phyloP scores from a whole-genome alignment of 2,797 vertebrate species.

The Parambassis ranga region DNA sequence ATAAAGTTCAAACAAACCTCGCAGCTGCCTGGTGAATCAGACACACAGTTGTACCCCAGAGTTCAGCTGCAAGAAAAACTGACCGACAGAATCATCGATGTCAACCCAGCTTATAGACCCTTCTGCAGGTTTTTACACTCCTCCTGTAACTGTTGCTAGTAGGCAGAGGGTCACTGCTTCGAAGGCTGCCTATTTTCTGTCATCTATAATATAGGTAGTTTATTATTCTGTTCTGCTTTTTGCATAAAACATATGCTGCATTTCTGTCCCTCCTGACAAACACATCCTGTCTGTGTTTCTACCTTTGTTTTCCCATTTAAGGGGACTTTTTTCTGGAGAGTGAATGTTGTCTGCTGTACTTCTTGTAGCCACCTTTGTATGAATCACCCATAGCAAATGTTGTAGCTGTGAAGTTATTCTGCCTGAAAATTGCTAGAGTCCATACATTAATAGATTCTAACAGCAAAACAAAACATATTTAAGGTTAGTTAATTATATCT shows the following conservation, averaged over 20 bases:
- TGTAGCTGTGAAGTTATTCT: too few relatives aligned
- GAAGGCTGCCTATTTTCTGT: neutral
- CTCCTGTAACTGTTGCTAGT: neutral
- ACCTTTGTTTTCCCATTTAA: neutral
- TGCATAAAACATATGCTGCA: neutral
- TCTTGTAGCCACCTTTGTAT: too few relatives aligned
- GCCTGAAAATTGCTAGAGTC: too few relatives aligned
- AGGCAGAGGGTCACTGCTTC: neutral
- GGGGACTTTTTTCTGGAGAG: neutral
- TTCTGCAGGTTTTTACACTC: neutral
- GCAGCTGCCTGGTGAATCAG: constrained; percentile 24
- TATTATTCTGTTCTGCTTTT: neutral
- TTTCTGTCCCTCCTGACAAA: neutral
- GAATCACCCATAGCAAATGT: too few relatives aligned
- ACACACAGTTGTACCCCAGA: constrained; percentile 16
- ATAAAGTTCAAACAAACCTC: constrained; percentile 37
- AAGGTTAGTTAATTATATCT: too few relatives aligned
- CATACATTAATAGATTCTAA: too few relatives aligned
- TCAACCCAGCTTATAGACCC: neutral
- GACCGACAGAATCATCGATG: constrained; percentile 27
- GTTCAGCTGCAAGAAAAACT: constrained; percentile 20
- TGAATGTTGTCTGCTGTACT: too few relatives aligned
- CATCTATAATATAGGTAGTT: neutral
- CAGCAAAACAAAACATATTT: too few relatives aligned
- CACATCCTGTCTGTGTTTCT: neutral